Base-by-base conservation (phyloP, 2,888 invertebrate genomes). In the Tipula confusa region DNA sequence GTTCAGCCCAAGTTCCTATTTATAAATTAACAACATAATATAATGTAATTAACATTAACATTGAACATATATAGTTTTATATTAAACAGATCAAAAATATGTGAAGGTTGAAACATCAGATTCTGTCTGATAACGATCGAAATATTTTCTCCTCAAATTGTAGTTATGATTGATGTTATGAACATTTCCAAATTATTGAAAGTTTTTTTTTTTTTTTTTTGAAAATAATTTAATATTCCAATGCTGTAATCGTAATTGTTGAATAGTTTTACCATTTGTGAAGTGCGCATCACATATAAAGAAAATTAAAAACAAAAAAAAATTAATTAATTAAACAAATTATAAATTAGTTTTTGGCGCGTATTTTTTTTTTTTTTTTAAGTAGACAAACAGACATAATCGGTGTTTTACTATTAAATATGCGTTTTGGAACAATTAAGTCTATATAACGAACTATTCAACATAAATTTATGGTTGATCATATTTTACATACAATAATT, bases 261-360 rank as follows among this genome's bases (percentile, higher is more conserved):
- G 24, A 64, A 64, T 64, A 64, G 64, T 64, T 64, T 64, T 64
- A 64, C 64, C 64, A 64, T 64, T 64, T 64, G 64, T 64, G 64
- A 64, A 64, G 7, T 7, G 43, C 43, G 43, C 43, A 7, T 15
- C 43, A 43, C 43, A 3, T 43, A 43, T 43, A 43, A 15, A 43
- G 43, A 1, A 64, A 64, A 64, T 9, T 9, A 64, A 64, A 64
- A n/a, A n/a, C n/a, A n/a, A n/a, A n/a, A n/a, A n/a, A n/a, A n/a
- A 64, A 24, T 24, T 15, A 43, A 64, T 64, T 64, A 64, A 64
- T 64, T 64, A 64, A 43, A 43, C n/a, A n/a, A n/a, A 43, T 64
- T 24, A 24, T 24, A 33, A 33, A 9, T 64, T 24, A 64, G 64
- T 18, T 64, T 64, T 64, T 64, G 64, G 64, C 64, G 64, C 64